Conservation (phyloP, 2,888 invertebrate genomes). For the Drosophila kambysellisi region DNA sequence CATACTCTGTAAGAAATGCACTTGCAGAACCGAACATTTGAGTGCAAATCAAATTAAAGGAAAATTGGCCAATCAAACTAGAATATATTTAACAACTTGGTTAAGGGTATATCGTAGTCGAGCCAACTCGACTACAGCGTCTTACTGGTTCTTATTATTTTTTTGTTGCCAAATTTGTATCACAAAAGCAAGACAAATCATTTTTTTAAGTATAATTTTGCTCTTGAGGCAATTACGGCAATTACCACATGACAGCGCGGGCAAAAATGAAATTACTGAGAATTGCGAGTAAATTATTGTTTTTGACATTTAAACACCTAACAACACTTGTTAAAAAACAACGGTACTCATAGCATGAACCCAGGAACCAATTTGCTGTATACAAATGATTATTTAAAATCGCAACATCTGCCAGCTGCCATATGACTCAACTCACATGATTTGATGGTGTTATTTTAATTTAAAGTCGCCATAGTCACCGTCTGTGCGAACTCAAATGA, state of each 20-base stretch:
- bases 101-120: too few species aligned
- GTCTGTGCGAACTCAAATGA: slow-evolving; percentile 8
- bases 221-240: slow-evolving; percentile 33
- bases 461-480: slow-evolving; percentile 5
- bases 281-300: slow-evolving; percentile 1
- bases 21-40: too few species aligned
- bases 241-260: slow-evolving; percentile 16
- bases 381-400: slow-evolving; percentile 32
- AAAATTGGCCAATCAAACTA: too few species aligned
- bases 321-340: slow-evolving; percentile 9
- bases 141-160: background rate
- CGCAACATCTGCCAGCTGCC: slow-evolving; percentile 1
- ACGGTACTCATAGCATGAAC: background rate
- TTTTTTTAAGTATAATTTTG: background rate
- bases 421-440: slow-evolving; percentile 27
- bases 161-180: background rate
- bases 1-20: too few species aligned
- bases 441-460: slow-evolving; percentile 35
- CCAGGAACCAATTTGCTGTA: background rate
- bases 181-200: background rate
- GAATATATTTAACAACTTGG: too few species aligned
- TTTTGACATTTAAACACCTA: slow-evolving; percentile 14
- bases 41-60: too few species aligned
- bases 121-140: too few species aligned
- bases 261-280: background rate